A percentile compares a stretch with the other conserved stretches of the same genome.
These are phyloP conservation scores for Drosophila siamana DNA, from an alignment of 2,888 invertebrate genomes.

Conservation along the genomic window DNA sequence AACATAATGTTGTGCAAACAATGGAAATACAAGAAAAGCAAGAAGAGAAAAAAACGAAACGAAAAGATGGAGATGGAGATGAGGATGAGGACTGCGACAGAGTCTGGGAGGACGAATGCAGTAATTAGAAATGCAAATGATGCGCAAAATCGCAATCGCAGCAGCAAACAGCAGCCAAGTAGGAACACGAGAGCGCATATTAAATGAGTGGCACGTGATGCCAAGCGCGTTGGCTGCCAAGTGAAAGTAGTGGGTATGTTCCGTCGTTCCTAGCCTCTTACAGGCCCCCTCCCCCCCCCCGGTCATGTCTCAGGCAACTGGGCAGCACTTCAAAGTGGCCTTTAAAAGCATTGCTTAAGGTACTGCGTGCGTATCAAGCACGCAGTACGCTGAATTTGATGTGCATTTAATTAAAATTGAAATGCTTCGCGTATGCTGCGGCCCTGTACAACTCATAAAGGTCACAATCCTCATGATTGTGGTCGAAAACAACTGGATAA, in stretches of 20 bases:
- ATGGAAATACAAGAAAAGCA: slow-evolving; percentile 30
- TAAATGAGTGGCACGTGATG: slow-evolving; percentile 52
- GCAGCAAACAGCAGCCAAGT: slow-evolving; percentile 25
- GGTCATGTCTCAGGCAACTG: slow-evolving; percentile 5
- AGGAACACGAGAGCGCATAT: slow-evolving; percentile 46
- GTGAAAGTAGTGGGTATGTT: neutral
- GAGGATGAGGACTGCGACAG: slow-evolving; percentile 1
- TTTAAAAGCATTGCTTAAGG: slow-evolving; percentile 22
- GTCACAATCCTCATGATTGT: slow-evolving; percentile 21
- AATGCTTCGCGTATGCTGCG: slow-evolving; percentile 20
- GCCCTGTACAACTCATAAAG: slow-evolving; percentile 7
- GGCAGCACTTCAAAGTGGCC: slow-evolving; percentile 43
- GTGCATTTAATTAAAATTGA: slow-evolving; percentile 54
- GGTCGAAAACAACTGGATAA: neutral
- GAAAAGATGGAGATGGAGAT: slow-evolving; percentile 6
- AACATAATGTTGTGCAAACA: slow-evolving; percentile 41
- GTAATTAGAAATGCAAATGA: slow-evolving; percentile 73
- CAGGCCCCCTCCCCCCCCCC: too few species aligned
- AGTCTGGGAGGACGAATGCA: slow-evolving; percentile 39
- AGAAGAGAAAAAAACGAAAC: neutral
- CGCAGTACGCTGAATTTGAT: slow-evolving; percentile 35
- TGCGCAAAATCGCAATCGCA: slow-evolving; percentile 50
- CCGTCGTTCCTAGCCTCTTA: neutral
- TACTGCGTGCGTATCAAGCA: slow-evolving; percentile 33
- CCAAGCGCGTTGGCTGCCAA: neutral